phyloP scores from a whole-genome alignment of 2,797 vertebrate species.

The Eidolon dupreanum region DNA sequence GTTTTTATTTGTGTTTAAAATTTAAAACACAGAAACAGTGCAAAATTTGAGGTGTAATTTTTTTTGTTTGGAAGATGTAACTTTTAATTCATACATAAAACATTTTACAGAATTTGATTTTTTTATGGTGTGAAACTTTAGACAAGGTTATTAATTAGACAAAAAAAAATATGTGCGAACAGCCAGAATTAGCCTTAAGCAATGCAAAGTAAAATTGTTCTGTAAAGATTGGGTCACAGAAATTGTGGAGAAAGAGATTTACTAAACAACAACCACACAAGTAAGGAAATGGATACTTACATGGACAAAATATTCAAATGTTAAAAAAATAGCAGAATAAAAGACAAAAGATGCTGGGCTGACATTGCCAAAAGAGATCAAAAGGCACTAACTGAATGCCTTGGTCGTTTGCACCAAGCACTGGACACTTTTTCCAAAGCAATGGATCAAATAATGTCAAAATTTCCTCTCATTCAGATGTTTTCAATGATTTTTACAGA shows the following conservation, averaged over 20 bases:
- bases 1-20: background rate
- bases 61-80: background rate
- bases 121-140: background rate
- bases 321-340: background rate
- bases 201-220: background rate
- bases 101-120: background rate
- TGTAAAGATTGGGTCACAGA: background rate
- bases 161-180: background rate
- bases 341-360: background rate
- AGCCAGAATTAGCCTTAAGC: background rate
- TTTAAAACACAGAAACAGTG: background rate
- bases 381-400: background rate
- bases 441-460: background rate
- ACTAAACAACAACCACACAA: background rate
- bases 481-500: background rate
- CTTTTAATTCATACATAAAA: background rate
- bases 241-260: background rate
- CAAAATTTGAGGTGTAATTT: background rate
- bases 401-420: background rate
- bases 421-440: background rate
- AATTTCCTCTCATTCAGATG: background rate
- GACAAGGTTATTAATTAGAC: background rate
- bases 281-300: background rate
- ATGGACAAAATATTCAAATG: background rate
- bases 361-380: background rate